These are phyloP conservation scores for Lophochroa leadbeateri DNA, from an alignment of 2,113 vertebrate genomes.

Conservation along the genomic window DNA sequence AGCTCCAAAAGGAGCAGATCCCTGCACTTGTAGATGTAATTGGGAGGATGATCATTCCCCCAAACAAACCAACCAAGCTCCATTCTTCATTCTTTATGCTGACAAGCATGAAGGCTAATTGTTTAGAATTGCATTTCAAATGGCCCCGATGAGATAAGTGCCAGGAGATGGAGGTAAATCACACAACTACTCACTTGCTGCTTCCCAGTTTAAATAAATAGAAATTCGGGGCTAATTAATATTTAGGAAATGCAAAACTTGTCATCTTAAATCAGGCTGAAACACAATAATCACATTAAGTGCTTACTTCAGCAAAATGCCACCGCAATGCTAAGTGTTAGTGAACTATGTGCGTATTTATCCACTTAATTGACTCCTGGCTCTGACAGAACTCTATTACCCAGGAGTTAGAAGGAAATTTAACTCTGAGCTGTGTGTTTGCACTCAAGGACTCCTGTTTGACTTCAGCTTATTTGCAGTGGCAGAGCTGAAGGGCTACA, in stretches of 20 bases:
- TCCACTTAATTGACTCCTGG: conserved; percentile 69
- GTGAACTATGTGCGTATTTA: conserved; percentile 44
- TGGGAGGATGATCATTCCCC: conserved; percentile 6
- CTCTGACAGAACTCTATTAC: conserved; percentile 61
- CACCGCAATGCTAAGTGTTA: conserved; percentile 42
- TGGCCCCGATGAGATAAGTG: conserved; percentile 56
- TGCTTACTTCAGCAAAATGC: conserved; percentile 66
- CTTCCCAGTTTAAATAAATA: conserved; percentile 55
- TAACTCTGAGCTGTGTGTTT: conserved; percentile 66
- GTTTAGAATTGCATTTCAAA: conserved; percentile 50
- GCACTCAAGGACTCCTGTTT: conserved; percentile 55
- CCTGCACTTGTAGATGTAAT: conserved; percentile 10
- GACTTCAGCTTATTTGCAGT: conserved; percentile 27
- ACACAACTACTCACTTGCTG: conserved; percentile 58
- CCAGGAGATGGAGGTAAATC: conserved; percentile 69
- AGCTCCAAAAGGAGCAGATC: background rate
- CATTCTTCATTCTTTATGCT: conserved; percentile 20
- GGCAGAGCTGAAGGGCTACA: background rate
- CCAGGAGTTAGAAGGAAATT: conserved; percentile 59
- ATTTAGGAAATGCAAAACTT: conserved; percentile 71
- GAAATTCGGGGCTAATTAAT: conserved; percentile 70
- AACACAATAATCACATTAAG: conserved; percentile 71
- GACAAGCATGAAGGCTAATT: conserved; percentile 67
- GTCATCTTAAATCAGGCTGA: conserved; percentile 75
- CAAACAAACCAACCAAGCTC: conserved; percentile 19